Evolutionary conservation across 2,888 invertebrate genomes (phyloP), one percentile per base, ranked within the genome.

Genomic region (Galeruca laticollis): DNA sequence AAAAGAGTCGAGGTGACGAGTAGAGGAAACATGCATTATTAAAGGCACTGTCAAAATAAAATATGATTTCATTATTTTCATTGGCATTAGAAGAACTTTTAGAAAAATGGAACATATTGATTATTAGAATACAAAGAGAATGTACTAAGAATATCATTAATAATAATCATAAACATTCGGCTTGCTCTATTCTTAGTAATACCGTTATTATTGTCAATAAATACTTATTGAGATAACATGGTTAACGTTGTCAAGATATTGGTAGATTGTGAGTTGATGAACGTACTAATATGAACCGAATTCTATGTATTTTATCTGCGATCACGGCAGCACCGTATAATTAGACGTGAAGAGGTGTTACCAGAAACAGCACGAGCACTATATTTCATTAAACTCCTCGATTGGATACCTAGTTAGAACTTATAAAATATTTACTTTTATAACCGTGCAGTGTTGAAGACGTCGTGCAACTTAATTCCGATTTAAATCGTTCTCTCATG

Each of bases 261-360:
- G 21, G 60, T 20, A 31, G 69, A 73, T 73, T 69, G 64, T 47
- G 60, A 71, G 37, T 64, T 69, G 73, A 73, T 73, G 71, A 67
- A 71, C 70, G 52, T 56, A 73, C 71, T 74, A 72, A 74, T 74
- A 64, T 70, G 69, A 68, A 63, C 64, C 60, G 59, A 68, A 66
- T 60, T 61, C 60, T 61, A 69, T 73, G 73, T 70, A 71, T 74
- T 64, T 68, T 67, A 71, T 74, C 71, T 61, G 54, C 68, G 73
- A 74, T 72, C 74, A 73, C 66, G 20, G 47, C 60, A 62, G 63
- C 35, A 74, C 66, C 70, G 60, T 74, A 68, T 73, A 74, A 74
- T 74, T 74, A 71, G 59, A 66, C 51, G 59, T 65, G 57, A 57
- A 67, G 71, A 71, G 70, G 70, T 71, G 72, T 72, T 72, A 68